Percentiles rank a stretch among this genome's conserved stretches.
These are phyloP conservation scores for Phrynocephalus vlangalii DNA, from an alignment of 2,797 vertebrate species.

Conservation along the genomic window DNA sequence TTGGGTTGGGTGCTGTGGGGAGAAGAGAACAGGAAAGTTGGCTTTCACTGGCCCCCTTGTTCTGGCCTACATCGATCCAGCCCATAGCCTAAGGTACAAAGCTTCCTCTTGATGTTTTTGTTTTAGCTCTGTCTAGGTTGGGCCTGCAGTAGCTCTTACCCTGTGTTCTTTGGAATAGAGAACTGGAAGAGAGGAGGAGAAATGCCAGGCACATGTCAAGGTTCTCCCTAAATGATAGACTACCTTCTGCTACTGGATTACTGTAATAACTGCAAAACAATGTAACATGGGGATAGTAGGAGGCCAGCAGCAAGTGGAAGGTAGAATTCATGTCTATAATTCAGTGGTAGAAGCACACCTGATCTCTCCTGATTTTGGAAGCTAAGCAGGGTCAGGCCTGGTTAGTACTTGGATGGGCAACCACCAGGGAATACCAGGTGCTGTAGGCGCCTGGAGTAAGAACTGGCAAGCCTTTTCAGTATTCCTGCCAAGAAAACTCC, in stretches of 20 bases:
- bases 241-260: not conserved
- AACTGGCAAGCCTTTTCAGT: too few relatives aligned
- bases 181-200: not conserved
- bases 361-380: too few relatives aligned
- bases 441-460: too few relatives aligned
- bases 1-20: too few relatives aligned
- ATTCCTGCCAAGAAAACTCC: too few relatives aligned
- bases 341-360: not conserved
- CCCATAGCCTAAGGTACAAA: not conserved
- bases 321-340: not conserved
- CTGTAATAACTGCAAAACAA: not conserved
- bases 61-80: too few relatives aligned
- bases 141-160: not conserved
- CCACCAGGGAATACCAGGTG: too few relatives aligned
- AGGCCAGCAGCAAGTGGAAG: not conserved
- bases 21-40: too few relatives aligned
- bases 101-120: not conserved
- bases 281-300: not conserved
- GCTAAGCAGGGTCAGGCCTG: too few relatives aligned
- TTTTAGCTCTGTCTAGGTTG: not conserved
- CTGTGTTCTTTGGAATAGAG: not conserved
- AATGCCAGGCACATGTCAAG: not conserved
- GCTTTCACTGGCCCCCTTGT: too few relatives aligned
- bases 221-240: too few relatives aligned
- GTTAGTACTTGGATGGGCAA: too few relatives aligned